A percentile compares a stretch with the other conserved stretches of the same genome.
Evolutionary conservation across 2,113 vertebrate species (phyloP).

Genomic region (Herpailurus yagouaroundi): DNA sequence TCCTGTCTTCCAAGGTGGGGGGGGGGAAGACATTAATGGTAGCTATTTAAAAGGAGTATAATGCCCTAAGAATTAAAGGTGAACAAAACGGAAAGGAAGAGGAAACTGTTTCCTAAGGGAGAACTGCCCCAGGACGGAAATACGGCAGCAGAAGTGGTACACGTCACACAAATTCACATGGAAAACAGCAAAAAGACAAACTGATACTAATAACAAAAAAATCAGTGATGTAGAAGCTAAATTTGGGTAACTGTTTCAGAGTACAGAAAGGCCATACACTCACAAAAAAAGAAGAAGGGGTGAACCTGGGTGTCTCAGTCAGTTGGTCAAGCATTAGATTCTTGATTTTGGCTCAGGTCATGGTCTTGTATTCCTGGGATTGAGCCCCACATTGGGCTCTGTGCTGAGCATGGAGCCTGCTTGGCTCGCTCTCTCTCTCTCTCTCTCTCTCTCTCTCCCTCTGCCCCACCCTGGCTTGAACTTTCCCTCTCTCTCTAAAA

Average conservation of each 20-base stretch:
- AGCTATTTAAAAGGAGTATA: background rate
- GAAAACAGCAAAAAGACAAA: no score
- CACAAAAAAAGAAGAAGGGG: background rate
- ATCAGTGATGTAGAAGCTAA: background rate
- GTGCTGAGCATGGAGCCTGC: no score
- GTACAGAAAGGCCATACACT: no score
- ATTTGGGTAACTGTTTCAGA: background rate
- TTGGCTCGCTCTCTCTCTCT: no score
- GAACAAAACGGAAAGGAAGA: background rate
- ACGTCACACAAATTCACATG: accelerated
- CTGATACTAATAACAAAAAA: accelerated
- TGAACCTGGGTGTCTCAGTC: no score
- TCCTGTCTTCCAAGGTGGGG: background rate
- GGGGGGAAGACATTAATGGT: background rate
- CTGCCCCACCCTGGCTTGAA: no score
- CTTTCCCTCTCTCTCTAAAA: no score
- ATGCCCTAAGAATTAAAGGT: background rate
- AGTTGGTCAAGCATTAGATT: no score
- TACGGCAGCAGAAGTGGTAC: accelerated
- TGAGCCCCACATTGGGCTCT: no score
- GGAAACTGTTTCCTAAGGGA: background rate
- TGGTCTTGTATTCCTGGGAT: no score
- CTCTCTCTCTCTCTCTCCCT: no score
- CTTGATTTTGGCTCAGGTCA: no score
- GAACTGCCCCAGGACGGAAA: background rate